Base-by-base conservation (phyloP, 2,888 invertebrate species). In the Azorinus chamasolen region DNA sequence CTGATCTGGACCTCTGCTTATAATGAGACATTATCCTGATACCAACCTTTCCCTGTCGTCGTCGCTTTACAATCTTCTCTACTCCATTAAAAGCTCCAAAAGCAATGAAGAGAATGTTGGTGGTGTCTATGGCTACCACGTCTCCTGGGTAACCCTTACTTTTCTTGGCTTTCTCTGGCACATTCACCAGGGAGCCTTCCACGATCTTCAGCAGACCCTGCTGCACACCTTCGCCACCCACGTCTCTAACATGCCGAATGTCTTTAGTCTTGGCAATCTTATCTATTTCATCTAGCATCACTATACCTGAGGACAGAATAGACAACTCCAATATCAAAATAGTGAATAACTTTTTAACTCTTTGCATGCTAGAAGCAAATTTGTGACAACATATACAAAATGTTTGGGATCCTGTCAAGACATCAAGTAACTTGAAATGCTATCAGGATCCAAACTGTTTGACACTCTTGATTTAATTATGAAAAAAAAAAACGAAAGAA, bases 211-310 rank as follows among this genome's bases (percentile, higher is more conserved):
- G 89, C 86, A 94, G 89, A 1, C 94, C 94, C 90, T 99, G 99
- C 90, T 99, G 99, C 0, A 99, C 99, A 51, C 99, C 99, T 93
- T 99, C 99, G 46, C 99, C 98, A 64, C 99, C 99, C 1, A 99
- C 99, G 93, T 99, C 99, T 64, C 99, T 94, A 62, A 99, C 94
- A 91, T 99, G 98, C 93, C 96, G 96, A 80, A 96, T 96, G 5
- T 98, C 98, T 37, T 98, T 98, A 8, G 98, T 27, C 37, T 98
- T 98, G 37, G 99, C 98, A 84, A 99, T 99, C 95, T 99, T 99
- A 93, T 99, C 99, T 39, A 99, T 98, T 93, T 99, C 99, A 93
- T 99, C 99, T 83, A 99, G 94, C 93, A 99, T 99, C 57, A 99
- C 98, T 86, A 99, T 99, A 58, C 99, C 98, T 92, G 78, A 37